These are phyloP conservation scores for Zophobas atratus DNA, from an alignment of 1,140 invertebrate genomes.

Conservation along the genomic window DNA sequence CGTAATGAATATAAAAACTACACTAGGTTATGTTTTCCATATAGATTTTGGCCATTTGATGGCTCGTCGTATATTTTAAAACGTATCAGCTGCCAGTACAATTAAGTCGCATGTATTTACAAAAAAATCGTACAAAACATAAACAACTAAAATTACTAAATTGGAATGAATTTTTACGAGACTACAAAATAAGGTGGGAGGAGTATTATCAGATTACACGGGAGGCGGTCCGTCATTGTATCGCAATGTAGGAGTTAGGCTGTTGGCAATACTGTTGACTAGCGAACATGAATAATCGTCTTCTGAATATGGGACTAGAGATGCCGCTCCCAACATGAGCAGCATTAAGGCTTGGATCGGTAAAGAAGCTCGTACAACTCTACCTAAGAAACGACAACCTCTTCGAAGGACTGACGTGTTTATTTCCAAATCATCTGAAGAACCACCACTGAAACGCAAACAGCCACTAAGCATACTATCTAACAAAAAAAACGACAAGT, in stretches of 20 bases:
- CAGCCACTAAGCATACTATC: constrained; percentile 2
- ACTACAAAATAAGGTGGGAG: constrained; percentile 38
- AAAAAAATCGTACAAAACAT: constrained; percentile 50
- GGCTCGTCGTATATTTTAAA: constrained; percentile 37
- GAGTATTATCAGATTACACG: constrained; percentile 71
- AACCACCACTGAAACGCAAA: constrained; percentile 59
- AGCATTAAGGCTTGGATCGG: constrained; percentile 93
- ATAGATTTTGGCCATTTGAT: constrained; percentile 21
- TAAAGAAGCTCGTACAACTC: constrained; percentile 90
- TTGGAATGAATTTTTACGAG: constrained; percentile 59
- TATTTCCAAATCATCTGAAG: constrained; percentile 64
- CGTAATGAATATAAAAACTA: constrained; percentile 57
- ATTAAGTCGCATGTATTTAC: constrained; percentile 53
- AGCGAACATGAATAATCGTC: constrained; percentile 89
- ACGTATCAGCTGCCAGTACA: constrained; percentile 44
- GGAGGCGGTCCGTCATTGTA: constrained; percentile 94
- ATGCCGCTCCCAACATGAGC: constrained; percentile 89
- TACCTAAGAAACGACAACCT: constrained; percentile 86
- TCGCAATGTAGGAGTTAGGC: constrained; percentile 87
- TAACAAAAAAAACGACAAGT: not conserved
- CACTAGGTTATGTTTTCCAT: constrained; percentile 41
- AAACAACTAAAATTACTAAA: constrained; percentile 51
- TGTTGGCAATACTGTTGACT: constrained; percentile 84
- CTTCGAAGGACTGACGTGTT: constrained; percentile 79
- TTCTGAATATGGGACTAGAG: constrained; percentile 87